These are phyloP conservation scores for Rhabdomys dilectus DNA, from an alignment of 2,113 vertebrate species.

Conservation along the genomic window DNA sequence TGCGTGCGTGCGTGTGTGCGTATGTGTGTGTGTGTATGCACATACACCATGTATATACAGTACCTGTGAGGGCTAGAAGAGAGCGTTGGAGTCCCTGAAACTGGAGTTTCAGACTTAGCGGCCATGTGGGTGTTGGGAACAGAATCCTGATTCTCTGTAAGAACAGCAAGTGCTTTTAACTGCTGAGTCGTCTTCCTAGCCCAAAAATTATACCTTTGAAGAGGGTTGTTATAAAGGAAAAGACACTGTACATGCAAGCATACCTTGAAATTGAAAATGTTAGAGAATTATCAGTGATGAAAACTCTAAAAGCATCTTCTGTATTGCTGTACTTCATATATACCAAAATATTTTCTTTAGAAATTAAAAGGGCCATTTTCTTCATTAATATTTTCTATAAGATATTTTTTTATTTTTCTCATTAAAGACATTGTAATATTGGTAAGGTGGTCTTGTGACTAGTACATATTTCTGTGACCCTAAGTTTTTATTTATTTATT, in stretches of 20 bases:
- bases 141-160: not conserved
- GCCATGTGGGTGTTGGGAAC: too few relatives aligned
- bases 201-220: not conserved
- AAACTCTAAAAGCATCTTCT: not conserved
- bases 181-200: not conserved
- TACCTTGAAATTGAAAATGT: conserved; percentile 29
- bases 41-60: not conserved
- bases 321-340: not conserved
- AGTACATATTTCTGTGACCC: conserved; percentile 53
- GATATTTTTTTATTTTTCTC: conserved; percentile 19
- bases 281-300: not conserved
- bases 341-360: not conserved
- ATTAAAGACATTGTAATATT: conserved; percentile 21
- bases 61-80: not conserved
- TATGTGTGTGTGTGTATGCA: too few relatives aligned
- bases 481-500: not conserved
- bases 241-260: not conserved
- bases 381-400: not conserved
- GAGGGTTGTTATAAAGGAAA: not conserved
- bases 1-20: not conserved
- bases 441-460: conserved; percentile 17
- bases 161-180: not conserved
- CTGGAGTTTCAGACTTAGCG: not conserved
- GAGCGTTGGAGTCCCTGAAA: not conserved
- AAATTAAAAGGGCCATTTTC: not conserved